Percentiles rank a stretch among this genome's conserved stretches.
Evolutionary conservation across 2,888 invertebrate genomes (phyloP).

Genomic region (Pristionchus entomophagus): DNA sequence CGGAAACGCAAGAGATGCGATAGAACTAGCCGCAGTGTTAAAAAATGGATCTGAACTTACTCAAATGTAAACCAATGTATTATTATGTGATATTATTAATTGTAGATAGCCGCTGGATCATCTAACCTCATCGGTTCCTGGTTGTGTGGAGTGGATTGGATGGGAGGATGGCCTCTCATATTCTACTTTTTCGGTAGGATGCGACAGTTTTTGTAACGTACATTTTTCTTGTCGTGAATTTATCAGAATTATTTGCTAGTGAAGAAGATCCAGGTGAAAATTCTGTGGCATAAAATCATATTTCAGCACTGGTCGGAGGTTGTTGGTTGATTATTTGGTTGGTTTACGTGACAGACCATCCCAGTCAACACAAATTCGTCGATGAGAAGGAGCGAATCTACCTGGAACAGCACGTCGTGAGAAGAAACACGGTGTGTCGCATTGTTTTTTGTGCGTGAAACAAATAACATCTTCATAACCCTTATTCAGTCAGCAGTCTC

Average conservation of each 20-base stretch:
- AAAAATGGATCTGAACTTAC: not conserved
- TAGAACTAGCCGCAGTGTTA: no score
- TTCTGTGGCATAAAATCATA: not conserved
- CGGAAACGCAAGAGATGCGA: no score
- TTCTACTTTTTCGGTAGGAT: not conserved
- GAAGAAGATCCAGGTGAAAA: not conserved
- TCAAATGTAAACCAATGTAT: not conserved
- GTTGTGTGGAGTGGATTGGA: not conserved
- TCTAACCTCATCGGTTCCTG: not conserved
- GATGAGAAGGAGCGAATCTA: not conserved
- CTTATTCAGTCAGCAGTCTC: not conserved
- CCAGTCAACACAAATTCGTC: not conserved
- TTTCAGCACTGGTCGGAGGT: not conserved
- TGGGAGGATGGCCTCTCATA: slow-evolving; percentile 35
- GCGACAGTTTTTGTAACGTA: not conserved
- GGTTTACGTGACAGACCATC: not conserved
- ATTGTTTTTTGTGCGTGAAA: no score
- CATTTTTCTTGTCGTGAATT: not conserved
- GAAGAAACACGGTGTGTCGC: not conserved
- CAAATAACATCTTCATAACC: not conserved
- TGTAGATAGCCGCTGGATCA: slow-evolving; percentile 13
- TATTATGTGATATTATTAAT: not conserved
- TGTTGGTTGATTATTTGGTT: not conserved
- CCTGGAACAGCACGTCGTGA: not conserved
- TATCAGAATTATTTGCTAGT: not conserved